phyloP scores from a whole-genome alignment of 2,888 invertebrate genomes.

The Erynnis tages region DNA sequence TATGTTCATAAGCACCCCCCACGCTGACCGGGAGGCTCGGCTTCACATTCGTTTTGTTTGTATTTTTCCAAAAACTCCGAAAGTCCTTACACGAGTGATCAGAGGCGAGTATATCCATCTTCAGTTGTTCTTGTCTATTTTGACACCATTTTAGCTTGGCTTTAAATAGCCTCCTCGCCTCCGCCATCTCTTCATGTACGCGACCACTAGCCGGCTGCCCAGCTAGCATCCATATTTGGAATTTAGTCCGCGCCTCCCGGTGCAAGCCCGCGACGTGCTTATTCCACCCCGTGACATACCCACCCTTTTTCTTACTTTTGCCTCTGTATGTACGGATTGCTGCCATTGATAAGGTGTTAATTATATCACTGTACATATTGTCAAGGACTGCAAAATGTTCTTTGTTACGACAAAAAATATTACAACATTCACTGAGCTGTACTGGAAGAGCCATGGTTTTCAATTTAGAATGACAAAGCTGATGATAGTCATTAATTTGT shows the following conservation, averaged over 20 bases:
- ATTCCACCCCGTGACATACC: slow-evolving; percentile 13
- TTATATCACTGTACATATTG: not conserved
- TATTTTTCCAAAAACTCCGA: slow-evolving; percentile 20
- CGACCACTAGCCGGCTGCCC: not conserved
- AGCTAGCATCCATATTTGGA: slow-evolving; percentile 8
- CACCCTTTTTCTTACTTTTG: slow-evolving; percentile 2
- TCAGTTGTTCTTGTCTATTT: too few species aligned
- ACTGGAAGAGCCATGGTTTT: not conserved
- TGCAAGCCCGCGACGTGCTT: slow-evolving; percentile 6
- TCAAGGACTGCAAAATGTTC: not conserved
- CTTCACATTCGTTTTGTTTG: slow-evolving; percentile 15
- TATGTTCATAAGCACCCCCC: not conserved
- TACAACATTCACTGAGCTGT: not conserved
- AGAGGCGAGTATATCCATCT: slow-evolving; percentile 7
- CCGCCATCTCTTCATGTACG: slow-evolving; percentile 5
- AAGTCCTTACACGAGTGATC: slow-evolving; percentile 10
- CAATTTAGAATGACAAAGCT: not conserved
- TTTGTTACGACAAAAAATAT: slow-evolving; percentile 2
- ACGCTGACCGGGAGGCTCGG: slow-evolving; percentile 21
- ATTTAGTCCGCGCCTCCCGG: slow-evolving; percentile 9
- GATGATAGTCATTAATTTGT: slow-evolving; percentile 2
- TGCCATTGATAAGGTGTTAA: slow-evolving; percentile 4
- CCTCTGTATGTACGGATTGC: not conserved
- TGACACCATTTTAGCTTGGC: slow-evolving; percentile 20
- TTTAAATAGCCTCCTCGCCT: slow-evolving; percentile 15